Conservation (phyloP, 2,113 vertebrate species). For the Regulus satrapa region DNA sequence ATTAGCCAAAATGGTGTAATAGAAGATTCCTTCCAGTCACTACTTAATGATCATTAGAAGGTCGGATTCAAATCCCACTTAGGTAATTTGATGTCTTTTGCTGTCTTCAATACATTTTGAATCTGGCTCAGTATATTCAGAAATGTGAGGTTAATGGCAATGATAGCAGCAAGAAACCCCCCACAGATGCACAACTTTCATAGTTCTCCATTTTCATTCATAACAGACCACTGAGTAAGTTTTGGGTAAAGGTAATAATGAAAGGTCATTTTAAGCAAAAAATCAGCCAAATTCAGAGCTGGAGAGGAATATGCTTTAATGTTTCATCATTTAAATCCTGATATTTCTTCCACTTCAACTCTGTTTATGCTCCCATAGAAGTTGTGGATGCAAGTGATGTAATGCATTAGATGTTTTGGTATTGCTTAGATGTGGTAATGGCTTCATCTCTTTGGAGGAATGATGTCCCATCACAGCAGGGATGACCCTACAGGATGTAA, state of each 20-base stretch:
- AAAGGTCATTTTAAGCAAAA: not conserved
- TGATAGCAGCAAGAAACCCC: not conserved
- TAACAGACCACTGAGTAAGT: not conserved
- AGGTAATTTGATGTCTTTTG: slow-evolving; percentile 19
- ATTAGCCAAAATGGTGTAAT: slow-evolving; percentile 28
- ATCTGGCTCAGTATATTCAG: not conserved
- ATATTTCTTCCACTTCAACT: not conserved
- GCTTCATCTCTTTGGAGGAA: not conserved
- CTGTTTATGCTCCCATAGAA: not conserved
- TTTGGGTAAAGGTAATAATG: not conserved
- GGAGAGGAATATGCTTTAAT: not conserved
- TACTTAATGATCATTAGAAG: slow-evolving; percentile 41
- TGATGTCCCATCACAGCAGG: not conserved
- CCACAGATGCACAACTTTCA: not conserved
- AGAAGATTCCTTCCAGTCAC: slow-evolving; percentile 14
- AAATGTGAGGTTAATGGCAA: not conserved
- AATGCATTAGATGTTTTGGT: not conserved
- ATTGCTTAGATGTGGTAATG: not conserved
- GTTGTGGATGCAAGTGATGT: not conserved
- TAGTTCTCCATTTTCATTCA: not conserved
- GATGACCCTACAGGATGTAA: not conserved
- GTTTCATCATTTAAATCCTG: not conserved
- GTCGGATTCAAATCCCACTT: slow-evolving; percentile 9
- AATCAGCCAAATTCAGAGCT: not conserved
- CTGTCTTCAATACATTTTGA: not conserved